Percentiles rank a stretch among this genome's conserved stretches.
Conservation (phyloP, 2,113 vertebrate species). For the Orcinus orca region DNA sequence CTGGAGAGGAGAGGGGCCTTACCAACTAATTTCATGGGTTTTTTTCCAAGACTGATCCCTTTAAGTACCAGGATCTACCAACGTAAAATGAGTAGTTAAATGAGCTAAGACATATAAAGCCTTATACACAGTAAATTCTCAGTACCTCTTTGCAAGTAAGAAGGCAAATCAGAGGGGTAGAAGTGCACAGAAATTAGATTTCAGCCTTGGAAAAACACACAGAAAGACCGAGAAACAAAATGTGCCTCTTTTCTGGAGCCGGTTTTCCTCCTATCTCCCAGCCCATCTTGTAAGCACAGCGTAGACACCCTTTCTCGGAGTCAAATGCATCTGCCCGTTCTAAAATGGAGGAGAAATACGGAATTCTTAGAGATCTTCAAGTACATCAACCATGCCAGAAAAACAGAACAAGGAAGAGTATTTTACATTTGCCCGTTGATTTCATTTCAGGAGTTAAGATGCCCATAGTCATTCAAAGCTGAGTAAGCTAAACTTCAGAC, state of each 20-base stretch:
- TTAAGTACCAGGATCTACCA: background rate
- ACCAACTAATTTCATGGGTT: background rate
- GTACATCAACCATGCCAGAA: background rate
- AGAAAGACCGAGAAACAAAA: background rate
- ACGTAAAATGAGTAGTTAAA: background rate
- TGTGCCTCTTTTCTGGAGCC: background rate
- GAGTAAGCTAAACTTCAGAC: conserved; percentile 33
- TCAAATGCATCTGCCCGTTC: background rate
- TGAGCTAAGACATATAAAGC: background rate
- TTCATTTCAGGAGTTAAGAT: background rate
- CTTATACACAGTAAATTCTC: background rate
- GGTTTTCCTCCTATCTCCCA: background rate
- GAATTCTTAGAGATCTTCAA: background rate
- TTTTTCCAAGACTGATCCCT: background rate
- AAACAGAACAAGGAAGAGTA: background rate
- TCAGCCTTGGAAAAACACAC: background rate
- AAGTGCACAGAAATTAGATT: background rate
- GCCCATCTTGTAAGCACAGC: background rate
- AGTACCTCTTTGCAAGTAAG: background rate
- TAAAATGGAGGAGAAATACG: background rate
- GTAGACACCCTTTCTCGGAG: background rate
- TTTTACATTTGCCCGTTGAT: background rate
- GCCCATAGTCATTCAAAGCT: background rate
- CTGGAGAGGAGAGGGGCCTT: background rate
- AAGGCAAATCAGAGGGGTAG: background rate